Base-by-base conservation (phyloP, 2,888 invertebrate genomes). In the Crematogaster levior region DNA sequence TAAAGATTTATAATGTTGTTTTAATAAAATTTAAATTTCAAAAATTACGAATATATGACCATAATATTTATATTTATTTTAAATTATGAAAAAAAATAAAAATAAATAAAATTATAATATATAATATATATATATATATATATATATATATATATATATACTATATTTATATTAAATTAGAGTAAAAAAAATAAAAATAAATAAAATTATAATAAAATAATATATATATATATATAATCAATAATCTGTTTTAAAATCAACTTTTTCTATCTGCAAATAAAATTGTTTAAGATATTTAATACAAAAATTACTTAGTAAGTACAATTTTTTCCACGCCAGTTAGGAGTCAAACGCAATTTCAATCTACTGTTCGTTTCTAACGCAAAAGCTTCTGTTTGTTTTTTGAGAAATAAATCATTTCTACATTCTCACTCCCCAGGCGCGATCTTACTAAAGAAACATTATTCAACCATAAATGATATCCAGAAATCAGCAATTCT, bases 391-490 rank as follows among this genome's bases (percentile, higher is more conserved):
- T 61, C 34, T 4, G 5, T 15, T 34, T 34, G 0, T 18, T 74
- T 48, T 37, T 63, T 24, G 12, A 63, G 6, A 74, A 63, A 58
- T 58, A 56, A 70, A 70, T 56, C 21, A 46, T 61, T 34, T 46
- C 21, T 12, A 74, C 10, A 21, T 34, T 6, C n/a, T 73, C n/a
- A 30, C 18, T 73, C 30, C 0, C 9, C 40, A 74, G 61, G 37
- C 15, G 24, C 9, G 10, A 34, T 58, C 27, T 58, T 15, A 43
- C 24, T 15, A 34, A 21, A 63, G 12, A 74, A 34, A 24, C 15
- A 72, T 21, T 18, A 40, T 34, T 34, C 12, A n/a, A 58, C 43
- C 27, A 27, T 43, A 73, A 73, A 73, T 30, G 4, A n/a, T 72
- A 58, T 40, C 2, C 15, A 58, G 30, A 73, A 73, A 58, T 73